Evolutionary conservation across 1,140 invertebrate species (phyloP).

Genomic region (Drosophila santomea): DNA sequence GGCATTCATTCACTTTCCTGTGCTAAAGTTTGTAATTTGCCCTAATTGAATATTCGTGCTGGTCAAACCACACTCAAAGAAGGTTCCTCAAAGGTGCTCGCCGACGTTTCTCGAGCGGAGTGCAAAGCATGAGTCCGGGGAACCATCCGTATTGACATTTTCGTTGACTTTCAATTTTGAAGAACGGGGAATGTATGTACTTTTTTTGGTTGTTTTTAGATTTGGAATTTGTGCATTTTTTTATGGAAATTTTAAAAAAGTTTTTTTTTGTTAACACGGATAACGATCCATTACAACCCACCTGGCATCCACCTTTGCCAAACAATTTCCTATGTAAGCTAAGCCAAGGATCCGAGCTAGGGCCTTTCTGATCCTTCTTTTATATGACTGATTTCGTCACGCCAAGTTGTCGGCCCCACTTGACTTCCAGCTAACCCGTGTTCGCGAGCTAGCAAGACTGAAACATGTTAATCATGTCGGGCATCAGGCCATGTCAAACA

Average conservation of each 20-base stretch:
- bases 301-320: too few relatives aligned
- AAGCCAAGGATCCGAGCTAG: background rate
- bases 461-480: conserved; percentile 81
- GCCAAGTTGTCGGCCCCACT: conserved; percentile 43
- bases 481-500: conserved; percentile 64
- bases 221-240: too few relatives aligned
- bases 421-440: conserved; percentile 14
- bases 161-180: conserved; percentile 17
- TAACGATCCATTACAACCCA: too few relatives aligned
- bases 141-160: conserved; percentile 57
- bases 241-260: too few relatives aligned
- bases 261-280: too few relatives aligned
- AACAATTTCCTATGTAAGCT: too few relatives aligned
- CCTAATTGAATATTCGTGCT: conserved; percentile 81
- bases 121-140: conserved; percentile 26
- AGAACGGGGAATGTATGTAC: too few relatives aligned
- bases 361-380: conserved; percentile 43
- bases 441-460: conserved; percentile 20
- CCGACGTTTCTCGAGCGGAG: conserved; percentile 16
- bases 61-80: conserved; percentile 44
- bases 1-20: conserved; percentile 65
- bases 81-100: conserved; percentile 9
- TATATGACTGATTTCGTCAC: conserved; percentile 61
- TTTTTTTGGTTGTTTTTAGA: too few relatives aligned
- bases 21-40: conserved; percentile 75